A percentile compares a stretch with the other conserved stretches of the same genome.
These are phyloP conservation scores for Lutraria lutraria DNA, from an alignment of 2,888 invertebrate species.

Conservation along the genomic window DNA sequence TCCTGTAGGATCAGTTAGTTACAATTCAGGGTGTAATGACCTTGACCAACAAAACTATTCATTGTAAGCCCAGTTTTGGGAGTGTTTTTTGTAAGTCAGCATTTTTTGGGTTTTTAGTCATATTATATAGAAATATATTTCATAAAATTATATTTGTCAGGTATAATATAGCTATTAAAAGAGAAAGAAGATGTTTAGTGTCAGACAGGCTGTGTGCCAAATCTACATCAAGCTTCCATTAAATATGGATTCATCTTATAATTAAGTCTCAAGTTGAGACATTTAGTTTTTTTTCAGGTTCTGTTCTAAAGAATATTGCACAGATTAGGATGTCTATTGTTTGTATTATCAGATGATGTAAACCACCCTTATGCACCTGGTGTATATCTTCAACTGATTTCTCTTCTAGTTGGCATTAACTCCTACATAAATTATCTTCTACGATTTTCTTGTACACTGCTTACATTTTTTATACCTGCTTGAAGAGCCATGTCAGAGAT, in stretches of 20 bases:
- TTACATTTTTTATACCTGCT: not conserved
- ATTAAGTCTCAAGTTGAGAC: constrained; percentile 1
- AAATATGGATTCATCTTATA: constrained; percentile 7
- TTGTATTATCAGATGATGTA: not conserved
- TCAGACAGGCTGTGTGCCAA: constrained; percentile 9
- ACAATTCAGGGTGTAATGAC: not conserved
- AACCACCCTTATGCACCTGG: not conserved
- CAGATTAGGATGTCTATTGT: constrained; percentile 8
- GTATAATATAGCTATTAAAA: not conserved
- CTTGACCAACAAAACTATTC: not conserved
- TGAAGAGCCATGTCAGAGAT: not conserved
- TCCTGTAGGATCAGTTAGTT: no score
- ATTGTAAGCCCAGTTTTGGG: not conserved
- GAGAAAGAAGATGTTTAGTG: not conserved
- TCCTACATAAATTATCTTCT: not conserved
- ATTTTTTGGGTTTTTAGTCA: not conserved
- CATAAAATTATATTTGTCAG: not conserved
- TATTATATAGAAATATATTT: constrained; percentile 1
- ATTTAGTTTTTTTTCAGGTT: constrained; percentile 10
- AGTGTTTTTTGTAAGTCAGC: not conserved
- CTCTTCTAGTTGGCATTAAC: not conserved
- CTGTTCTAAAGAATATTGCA: not conserved
- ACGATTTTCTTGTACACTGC: not conserved
- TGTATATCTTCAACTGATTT: not conserved
- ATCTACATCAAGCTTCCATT: not conserved